These are phyloP conservation scores for Oxystoma pomonae DNA, from an alignment of 2,888 invertebrate species.

Conservation along the genomic window DNA sequence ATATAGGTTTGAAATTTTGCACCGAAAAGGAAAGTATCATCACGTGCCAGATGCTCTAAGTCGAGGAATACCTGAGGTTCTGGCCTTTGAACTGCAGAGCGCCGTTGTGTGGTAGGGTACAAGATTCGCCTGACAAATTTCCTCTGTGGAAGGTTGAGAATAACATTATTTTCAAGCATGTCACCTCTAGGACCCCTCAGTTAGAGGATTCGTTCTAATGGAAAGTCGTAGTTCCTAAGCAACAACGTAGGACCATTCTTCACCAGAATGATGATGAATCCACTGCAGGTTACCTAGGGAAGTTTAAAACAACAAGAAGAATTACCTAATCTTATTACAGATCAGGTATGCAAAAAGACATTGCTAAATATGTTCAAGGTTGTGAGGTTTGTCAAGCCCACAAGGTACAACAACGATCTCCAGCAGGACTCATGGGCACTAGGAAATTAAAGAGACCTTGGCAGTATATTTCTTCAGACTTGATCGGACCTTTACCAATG, in stretches of 20 bases:
- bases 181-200: slow-evolving; percentile 14
- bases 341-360: too few species aligned
- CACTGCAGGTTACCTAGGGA: slow-evolving; percentile 25
- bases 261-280: slow-evolving; percentile 21
- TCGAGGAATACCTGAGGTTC: too few species aligned
- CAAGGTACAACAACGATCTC: too few species aligned
- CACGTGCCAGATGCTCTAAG: too few species aligned
- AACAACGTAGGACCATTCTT: slow-evolving; percentile 8
- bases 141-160: slow-evolving; percentile 24
- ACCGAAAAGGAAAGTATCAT: too few species aligned
- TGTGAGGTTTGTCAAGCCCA: slow-evolving; percentile 23
- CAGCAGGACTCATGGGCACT: too few species aligned
- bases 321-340: slow-evolving; percentile 24
- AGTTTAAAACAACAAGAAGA: slow-evolving; percentile 24
- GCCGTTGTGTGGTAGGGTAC: too few species aligned
- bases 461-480: slow-evolving; percentile 21
- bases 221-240: slow-evolving; percentile 23
- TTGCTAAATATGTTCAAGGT: too few species aligned
- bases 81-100: too few species aligned
- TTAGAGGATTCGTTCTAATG: slow-evolving; percentile 17
- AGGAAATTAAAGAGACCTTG: slow-evolving; percentile 10
- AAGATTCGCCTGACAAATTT: too few species aligned
- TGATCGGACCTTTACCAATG: slow-evolving; percentile 26
- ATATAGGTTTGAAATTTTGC: slow-evolving; percentile 20
- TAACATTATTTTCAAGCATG: slow-evolving; percentile 20